Base-by-base conservation (phyloP, 2,888 invertebrate species). In the Tenthredo mesomela region DNA sequence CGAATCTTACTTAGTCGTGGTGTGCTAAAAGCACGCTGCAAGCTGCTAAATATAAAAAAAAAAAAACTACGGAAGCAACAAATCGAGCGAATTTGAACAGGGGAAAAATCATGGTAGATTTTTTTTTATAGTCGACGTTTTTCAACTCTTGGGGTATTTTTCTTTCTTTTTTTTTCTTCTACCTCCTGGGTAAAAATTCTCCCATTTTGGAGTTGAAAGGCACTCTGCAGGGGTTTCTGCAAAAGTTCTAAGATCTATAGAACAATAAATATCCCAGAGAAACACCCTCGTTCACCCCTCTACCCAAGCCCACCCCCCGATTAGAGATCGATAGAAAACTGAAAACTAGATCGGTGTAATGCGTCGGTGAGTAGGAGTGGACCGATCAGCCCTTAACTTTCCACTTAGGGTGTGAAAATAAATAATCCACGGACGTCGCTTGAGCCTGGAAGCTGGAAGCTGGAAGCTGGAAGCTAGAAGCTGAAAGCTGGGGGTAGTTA, bases 331-430 rank as follows among this genome's bases (percentile, higher is more conserved):
- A 67, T 40, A 40, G 47, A 70, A 82, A 82, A 82, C 47, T 82
- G 82, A 82, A 70, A 67, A 82, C 82, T 67, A 82, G 82, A 82
- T 82, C 70, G 82, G 82, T 82, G 65, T 80, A 80, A 80, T 65
- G 40, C 61, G 33, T 58, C 10, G 40, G 21, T 40, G 77, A 58
- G 58, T n/a, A 58, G 82, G 47, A 58, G 67, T n/a, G 58, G 58
- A 43, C 77, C 84, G 84, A 84, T 84, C 84, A 80, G 70, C 84
- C 84, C 80, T 84, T 70, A 84, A 84, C 84, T 84, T 84, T 84
- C 84, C 80, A 84, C 84, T 84, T 84, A 82, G 84, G 84, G 85
- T 75, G 85, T 85, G 86, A 86, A 87, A 87, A 87, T 87, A 87
- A 87, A 87, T 87, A 87, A 86, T 86, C 86, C 85, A 70, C 67